Conservation (phyloP, 2,888 invertebrate genomes). For the Heliothis peltigera region DNA sequence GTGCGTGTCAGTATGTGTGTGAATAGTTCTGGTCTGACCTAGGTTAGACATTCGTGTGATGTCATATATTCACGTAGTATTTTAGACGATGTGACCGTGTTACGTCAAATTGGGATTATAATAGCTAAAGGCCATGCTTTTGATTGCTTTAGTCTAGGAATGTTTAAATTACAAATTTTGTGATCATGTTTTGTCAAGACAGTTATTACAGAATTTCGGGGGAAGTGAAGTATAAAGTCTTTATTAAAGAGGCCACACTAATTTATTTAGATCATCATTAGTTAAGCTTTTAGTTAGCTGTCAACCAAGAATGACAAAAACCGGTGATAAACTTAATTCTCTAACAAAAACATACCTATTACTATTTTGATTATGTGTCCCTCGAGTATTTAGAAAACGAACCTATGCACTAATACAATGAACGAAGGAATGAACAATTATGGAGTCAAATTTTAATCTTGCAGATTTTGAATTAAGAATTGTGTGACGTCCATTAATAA, state of each 20-base stretch:
- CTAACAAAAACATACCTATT: too few relatives aligned
- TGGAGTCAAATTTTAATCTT: too few relatives aligned
- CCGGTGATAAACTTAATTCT: too few relatives aligned
- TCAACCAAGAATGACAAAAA: background rate
- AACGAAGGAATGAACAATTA: too few relatives aligned
- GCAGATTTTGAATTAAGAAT: too few relatives aligned
- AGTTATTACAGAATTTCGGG: constrained; percentile 5
- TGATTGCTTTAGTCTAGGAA: background rate
- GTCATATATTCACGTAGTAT: constrained; percentile 37
- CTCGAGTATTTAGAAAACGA: too few relatives aligned
- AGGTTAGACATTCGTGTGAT: constrained; percentile 4
- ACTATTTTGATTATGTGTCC: too few relatives aligned
- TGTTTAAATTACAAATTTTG: background rate
- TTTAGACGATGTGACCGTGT: constrained; percentile 6
- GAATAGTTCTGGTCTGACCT: constrained; percentile 13
- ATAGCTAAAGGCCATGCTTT: background rate
- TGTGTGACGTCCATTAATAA: too few relatives aligned
- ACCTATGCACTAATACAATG: too few relatives aligned
- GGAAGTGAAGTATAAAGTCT: background rate
- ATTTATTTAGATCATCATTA: constrained; percentile 6
- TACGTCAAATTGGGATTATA: constrained; percentile 11
- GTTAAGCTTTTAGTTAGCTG: background rate
- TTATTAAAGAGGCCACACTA: background rate
- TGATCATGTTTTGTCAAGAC: background rate
- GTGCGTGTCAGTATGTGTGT: constrained; percentile 29